phyloP scores from a whole-genome alignment of 2,797 vertebrate genomes.

The Saxicola maurus region DNA sequence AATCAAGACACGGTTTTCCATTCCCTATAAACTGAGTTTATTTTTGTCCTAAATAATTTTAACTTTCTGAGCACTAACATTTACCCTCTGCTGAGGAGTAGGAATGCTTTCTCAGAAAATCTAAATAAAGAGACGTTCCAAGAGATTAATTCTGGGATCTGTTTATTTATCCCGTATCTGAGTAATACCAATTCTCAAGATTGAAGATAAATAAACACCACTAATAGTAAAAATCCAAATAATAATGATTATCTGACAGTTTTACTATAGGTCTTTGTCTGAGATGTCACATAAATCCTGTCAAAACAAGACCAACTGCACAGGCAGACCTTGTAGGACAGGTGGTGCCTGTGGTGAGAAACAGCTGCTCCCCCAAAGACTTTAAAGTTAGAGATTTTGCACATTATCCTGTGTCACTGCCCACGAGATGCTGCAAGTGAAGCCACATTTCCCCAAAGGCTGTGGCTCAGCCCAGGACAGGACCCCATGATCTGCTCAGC shows the following conservation, averaged over 20 bases:
- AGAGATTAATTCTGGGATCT: slow-evolving; percentile 4
- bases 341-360: background rate
- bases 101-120: slow-evolving; percentile 14
- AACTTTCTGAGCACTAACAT: slow-evolving; percentile 17
- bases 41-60: slow-evolving; percentile 46
- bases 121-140: slow-evolving; percentile 29
- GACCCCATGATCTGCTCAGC: background rate
- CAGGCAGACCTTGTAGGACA: background rate
- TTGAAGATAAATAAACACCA: background rate
- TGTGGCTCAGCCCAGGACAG: background rate
- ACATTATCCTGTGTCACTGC: background rate
- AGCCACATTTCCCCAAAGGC: background rate
- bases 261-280: background rate
- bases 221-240: slow-evolving; percentile 30
- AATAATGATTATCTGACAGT: background rate
- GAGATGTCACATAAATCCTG: background rate
- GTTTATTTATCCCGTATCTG: background rate
- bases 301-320: background rate
- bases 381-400: background rate
- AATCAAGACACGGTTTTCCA: background rate
- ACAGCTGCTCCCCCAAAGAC: background rate
- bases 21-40: background rate
- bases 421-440: background rate
- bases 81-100: slow-evolving; percentile 12
- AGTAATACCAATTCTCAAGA: background rate